phyloP scores from a whole-genome alignment of 2,888 invertebrate genomes.

The Ectemnius lituratus region DNA sequence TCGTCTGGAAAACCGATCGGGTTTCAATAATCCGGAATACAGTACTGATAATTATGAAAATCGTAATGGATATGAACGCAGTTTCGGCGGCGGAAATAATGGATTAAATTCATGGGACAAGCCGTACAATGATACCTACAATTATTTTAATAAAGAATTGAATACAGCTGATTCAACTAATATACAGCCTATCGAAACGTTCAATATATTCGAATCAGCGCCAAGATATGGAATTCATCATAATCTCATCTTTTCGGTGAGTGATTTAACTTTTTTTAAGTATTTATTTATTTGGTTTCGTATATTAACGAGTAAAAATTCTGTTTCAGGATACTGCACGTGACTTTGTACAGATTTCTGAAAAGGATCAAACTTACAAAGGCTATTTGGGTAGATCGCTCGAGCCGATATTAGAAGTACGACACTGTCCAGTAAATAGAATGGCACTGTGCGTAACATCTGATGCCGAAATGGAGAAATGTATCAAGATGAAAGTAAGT shows the following conservation, averaged over 20 bases:
- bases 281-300: conserved; percentile 14
- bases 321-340: conserved; percentile 85
- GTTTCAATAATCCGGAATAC: conserved; percentile 56
- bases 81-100: conserved; percentile 41
- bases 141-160: conserved; percentile 40
- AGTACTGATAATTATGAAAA: conserved; percentile 43
- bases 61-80: conserved; percentile 55
- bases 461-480: conserved; percentile 93
- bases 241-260: conserved; percentile 89
- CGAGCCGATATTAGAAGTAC: conserved; percentile 85
- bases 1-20: conserved; percentile 58
- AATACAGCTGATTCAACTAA: conserved; percentile 59
- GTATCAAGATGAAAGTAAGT: conserved; percentile 91
- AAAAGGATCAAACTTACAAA: conserved; percentile 87
- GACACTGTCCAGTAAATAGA: conserved; percentile 90
- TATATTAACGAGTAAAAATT: conserved; percentile 4
- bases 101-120: conserved; percentile 49
- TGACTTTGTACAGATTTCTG: conserved; percentile 83
- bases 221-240: conserved; percentile 84
- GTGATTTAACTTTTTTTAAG: conserved; percentile 16
- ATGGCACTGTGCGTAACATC: conserved; percentile 95
- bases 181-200: conserved; percentile 81
- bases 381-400: conserved; percentile 85
- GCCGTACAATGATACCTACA: conserved; percentile 38
- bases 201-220: conserved; percentile 87